These are phyloP conservation scores for Euleptes europaea DNA, from an alignment of 2,113 vertebrate genomes.

Conservation along the genomic window DNA sequence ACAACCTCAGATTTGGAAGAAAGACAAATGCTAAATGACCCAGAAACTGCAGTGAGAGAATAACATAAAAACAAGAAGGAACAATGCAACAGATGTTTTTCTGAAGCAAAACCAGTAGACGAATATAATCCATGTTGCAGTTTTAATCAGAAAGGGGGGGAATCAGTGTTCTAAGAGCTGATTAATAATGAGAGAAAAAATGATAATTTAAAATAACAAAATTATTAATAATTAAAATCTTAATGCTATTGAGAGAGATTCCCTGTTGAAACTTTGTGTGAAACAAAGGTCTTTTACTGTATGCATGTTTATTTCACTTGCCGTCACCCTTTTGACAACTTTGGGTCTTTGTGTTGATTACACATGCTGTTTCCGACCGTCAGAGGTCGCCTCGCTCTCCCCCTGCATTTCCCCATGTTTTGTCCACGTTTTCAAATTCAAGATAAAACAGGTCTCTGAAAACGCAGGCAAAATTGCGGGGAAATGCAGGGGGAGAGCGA, in stretches of 20 bases:
- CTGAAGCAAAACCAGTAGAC: neutral
- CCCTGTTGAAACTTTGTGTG: too few relatives aligned
- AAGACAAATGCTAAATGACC: conserved; percentile 17
- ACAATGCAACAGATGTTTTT: neutral
- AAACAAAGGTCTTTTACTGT: too few relatives aligned
- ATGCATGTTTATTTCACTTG: too few relatives aligned
- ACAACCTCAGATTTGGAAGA: neutral
- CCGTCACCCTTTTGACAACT: too few relatives aligned
- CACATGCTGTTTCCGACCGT: too few relatives aligned
- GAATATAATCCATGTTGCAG: neutral
- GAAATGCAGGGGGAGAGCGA: too few relatives aligned
- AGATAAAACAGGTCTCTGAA: too few relatives aligned
- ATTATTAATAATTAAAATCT: neutral
- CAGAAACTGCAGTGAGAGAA: conserved; percentile 8
- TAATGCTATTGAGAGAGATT: neutral
- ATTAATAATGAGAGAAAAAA: neutral
- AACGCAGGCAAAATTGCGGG: too few relatives aligned
- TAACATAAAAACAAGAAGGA: conserved; percentile 9
- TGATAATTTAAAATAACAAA: neutral
- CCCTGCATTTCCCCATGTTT: too few relatives aligned
- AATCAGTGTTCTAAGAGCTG: neutral
- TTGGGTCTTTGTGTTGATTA: too few relatives aligned
- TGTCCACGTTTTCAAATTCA: too few relatives aligned
- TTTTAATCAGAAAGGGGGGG: neutral
- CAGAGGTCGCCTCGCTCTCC: too few relatives aligned